A percentile compares a stretch with the other conserved stretches of the same genome.
Conservation (phyloP, 2,113 vertebrate species). For the Uropsilus gracilis region DNA sequence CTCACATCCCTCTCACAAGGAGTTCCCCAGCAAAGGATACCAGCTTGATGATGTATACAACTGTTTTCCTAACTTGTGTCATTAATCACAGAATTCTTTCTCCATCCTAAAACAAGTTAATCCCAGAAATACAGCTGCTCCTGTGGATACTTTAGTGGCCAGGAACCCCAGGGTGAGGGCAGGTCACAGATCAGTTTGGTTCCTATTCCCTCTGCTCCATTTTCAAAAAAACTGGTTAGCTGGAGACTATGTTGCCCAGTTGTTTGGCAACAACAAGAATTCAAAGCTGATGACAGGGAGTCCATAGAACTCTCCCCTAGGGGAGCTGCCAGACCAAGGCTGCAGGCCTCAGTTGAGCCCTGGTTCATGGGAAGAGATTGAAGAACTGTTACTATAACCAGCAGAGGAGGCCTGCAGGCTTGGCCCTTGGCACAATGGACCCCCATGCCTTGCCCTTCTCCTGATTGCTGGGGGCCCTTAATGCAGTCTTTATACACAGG, state of each 20-base stretch:
- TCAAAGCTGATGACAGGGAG: background rate
- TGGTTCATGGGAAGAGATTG: background rate
- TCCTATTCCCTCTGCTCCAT: background rate
- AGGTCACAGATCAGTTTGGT: background rate
- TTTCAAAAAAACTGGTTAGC: background rate
- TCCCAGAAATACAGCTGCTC: background rate
- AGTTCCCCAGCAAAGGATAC: background rate
- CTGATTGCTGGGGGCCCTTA: background rate
- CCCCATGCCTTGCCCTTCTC: accelerated
- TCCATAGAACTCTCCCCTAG: background rate
- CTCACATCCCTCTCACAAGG: background rate
- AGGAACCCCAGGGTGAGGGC: background rate
- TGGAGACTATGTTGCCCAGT: background rate
- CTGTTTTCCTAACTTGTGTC: background rate
- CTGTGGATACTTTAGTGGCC: background rate
- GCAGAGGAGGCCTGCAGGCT: background rate
- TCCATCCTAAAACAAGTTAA: background rate
- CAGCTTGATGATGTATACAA: background rate
- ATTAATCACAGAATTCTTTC: background rate
- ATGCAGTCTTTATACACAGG: background rate
- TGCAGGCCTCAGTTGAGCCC: background rate
- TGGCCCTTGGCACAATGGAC: accelerated
- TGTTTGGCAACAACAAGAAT: background rate
- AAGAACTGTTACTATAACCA: background rate
- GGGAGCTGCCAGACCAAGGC: background rate